Percentiles rank a stretch among this genome's conserved stretches.
These are phyloP conservation scores for Eunapius fragilis DNA, from an alignment of 37 sponge, comb jelly and placozoan genomes.

Conservation along the genomic window DNA sequence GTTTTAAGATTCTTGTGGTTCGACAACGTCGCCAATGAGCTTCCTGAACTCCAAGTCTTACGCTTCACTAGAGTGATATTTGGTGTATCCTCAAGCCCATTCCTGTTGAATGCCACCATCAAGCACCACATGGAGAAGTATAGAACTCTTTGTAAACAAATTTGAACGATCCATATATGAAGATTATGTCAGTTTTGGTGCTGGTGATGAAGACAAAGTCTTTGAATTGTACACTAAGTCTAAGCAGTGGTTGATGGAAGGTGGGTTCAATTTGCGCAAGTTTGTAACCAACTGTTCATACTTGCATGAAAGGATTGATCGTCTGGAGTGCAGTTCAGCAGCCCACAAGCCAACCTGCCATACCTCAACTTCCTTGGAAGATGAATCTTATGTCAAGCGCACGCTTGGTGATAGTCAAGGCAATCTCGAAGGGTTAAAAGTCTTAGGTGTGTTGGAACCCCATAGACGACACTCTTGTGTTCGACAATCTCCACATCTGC, in stretches of 20 bases:
- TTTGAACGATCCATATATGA: background rate
- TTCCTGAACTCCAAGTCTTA: background rate
- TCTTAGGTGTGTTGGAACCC: background rate
- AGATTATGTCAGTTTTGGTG: background rate
- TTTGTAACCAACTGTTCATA: background rate
- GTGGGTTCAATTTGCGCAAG: slow-evolving; percentile 1
- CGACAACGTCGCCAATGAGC: background rate
- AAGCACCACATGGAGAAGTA: background rate
- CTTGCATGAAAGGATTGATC: slow-evolving; percentile 3
- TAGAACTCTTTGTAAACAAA: background rate
- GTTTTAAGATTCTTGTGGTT: too few species aligned
- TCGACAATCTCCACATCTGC: background rate
- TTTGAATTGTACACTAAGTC: slow-evolving; percentile 1
- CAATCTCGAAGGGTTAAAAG: background rate
- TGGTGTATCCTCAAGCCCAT: background rate
- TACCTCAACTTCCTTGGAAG: background rate
- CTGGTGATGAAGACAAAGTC: background rate
- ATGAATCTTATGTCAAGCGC: slow-evolving; percentile 8
- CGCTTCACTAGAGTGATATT: background rate
- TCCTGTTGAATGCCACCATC: background rate
- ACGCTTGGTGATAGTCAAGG: slow-evolving; percentile 3
- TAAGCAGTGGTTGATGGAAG: background rate
- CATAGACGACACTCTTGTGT: background rate
- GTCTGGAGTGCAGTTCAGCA: background rate
- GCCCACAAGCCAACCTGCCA: background rate